Conservation (phyloP, 2,113 vertebrate species). For the Gobio gobio region DNA sequence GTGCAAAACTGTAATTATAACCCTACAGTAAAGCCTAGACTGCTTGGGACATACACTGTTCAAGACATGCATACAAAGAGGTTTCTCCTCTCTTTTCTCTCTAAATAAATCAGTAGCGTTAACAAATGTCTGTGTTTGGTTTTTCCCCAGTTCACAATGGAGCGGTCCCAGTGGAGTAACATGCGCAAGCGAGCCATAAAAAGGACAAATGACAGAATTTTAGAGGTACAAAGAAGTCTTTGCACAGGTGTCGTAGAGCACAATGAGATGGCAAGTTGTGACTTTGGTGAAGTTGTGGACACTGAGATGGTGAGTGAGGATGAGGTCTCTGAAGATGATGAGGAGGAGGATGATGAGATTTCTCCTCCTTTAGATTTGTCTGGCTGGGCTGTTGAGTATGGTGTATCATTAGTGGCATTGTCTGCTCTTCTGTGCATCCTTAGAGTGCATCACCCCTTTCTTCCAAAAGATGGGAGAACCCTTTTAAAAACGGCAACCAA, state of each 20-base stretch:
- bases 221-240: conserved; percentile 9
- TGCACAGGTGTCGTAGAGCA: conserved; percentile 1
- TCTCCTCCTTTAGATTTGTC: too few species aligned
- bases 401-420: too few species aligned
- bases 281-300: conserved; percentile 11
- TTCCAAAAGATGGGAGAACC: too few species aligned
- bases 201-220: conserved; percentile 19
- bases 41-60: background rate
- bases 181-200: conserved; percentile 28
- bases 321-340: conserved; percentile 7
- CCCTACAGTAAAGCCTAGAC: background rate
- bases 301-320: background rate
- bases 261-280: background rate
- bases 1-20: too few species aligned
- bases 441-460: too few species aligned
- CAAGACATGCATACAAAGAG: background rate
- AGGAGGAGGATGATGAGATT: background rate
- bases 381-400: too few species aligned
- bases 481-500: too few species aligned
- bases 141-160: conserved; percentile 5
- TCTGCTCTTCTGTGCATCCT: too few species aligned
- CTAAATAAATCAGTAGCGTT: background rate
- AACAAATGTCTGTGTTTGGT: background rate
- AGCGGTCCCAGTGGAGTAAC: conserved; percentile 9
- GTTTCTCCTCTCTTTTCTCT: background rate